These are phyloP conservation scores for Catharus minimus DNA, from an alignment of 2,113 vertebrate genomes.

Conservation along the genomic window DNA sequence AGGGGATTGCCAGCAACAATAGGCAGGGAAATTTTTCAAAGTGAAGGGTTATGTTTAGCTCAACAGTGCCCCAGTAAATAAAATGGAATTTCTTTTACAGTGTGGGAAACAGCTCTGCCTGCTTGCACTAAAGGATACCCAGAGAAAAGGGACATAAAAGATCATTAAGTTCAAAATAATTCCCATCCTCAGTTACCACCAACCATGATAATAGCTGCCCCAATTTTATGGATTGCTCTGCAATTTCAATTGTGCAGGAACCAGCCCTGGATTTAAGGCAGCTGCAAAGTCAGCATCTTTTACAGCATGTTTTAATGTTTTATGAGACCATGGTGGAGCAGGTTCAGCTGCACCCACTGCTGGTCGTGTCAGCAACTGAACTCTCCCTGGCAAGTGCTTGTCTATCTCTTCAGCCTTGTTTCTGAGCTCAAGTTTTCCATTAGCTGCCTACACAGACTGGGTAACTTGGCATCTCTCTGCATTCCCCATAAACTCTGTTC, in stretches of 20 bases:
- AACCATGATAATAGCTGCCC: background rate
- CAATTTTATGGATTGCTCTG: slow-evolving; percentile 6
- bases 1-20: background rate
- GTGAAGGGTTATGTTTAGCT: background rate
- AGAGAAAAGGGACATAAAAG: background rate
- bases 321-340: background rate
- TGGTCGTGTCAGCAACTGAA: slow-evolving; percentile 20
- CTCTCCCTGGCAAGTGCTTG: background rate
- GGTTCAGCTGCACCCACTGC: slow-evolving; percentile 46
- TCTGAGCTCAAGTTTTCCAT: slow-evolving; percentile 49
- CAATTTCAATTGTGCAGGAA: background rate
- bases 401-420: background rate
- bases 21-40: background rate
- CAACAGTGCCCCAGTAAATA: background rate
- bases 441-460: slow-evolving; percentile 51
- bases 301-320: background rate
- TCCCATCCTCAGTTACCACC: background rate
- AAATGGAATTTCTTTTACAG: background rate
- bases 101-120: background rate
- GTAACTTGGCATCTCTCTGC: slow-evolving; percentile 55
- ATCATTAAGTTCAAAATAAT: background rate
- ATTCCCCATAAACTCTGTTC: slow-evolving; percentile 56
- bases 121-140: background rate
- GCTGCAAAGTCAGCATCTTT: background rate
- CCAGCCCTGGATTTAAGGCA: background rate